Evolutionary conservation across 1,140 invertebrate genomes (phyloP).

Genomic region (Coelopa frigida): DNA sequence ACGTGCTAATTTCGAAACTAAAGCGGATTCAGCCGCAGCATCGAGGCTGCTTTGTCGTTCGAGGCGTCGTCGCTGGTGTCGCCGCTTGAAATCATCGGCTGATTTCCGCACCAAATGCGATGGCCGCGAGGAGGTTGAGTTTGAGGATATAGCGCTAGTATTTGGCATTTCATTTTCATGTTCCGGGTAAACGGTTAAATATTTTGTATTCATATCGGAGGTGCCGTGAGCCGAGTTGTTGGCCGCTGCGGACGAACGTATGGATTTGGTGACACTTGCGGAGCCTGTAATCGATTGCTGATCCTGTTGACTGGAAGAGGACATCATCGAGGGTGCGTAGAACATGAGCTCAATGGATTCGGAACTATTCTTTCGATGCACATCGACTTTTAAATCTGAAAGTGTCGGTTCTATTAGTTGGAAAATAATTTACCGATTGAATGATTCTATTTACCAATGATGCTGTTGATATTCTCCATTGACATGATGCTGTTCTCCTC

Average conservation of each 20-base stretch:
- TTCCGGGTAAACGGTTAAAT: conserved; percentile 37
- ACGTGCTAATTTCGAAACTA: conserved; percentile 28
- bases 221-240: conserved; percentile 17
- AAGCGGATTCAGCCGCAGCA: conserved; percentile 17
- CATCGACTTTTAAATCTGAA: conserved; percentile 81
- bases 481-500: conserved; percentile 56
- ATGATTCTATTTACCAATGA: conserved; percentile 52
- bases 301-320: conserved; percentile 33
- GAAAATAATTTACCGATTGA: background rate
- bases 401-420: background rate
- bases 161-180: conserved; percentile 12
- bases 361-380: conserved; percentile 84
- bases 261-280: conserved; percentile 35
- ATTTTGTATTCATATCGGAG: conserved; percentile 28
- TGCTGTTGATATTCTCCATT: conserved; percentile 56
- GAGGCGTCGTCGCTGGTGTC: conserved; percentile 25
- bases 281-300: conserved; percentile 37
- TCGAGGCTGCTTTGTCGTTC: conserved; percentile 37
- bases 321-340: conserved; percentile 36
- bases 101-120: conserved; percentile 34
- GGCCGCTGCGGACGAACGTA: conserved; percentile 19
- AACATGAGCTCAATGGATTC: conserved; percentile 58
- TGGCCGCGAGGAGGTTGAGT: conserved; percentile 10
- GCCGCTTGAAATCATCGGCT: conserved; percentile 36
- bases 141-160: background rate